phyloP scores from a whole-genome alignment of 2,888 invertebrate genomes.

The Sarcophaga subvicina region DNA sequence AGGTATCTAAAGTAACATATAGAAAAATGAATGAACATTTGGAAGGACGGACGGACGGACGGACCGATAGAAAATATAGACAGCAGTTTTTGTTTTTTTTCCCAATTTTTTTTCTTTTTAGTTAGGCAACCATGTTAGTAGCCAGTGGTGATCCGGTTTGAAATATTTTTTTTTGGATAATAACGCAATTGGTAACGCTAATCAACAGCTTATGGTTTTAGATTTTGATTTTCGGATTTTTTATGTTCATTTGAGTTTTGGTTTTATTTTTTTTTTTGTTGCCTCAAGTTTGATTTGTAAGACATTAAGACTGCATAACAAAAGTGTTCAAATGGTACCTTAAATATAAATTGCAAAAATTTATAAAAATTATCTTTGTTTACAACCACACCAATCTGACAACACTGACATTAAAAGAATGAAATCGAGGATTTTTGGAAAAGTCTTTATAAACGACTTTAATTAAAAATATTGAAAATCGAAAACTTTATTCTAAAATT shows the following conservation, averaged over 20 bases:
- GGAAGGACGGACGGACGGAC: background rate
- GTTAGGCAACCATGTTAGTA: constrained; percentile 65
- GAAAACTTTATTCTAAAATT: no score
- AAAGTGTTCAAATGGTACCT: constrained; percentile 47
- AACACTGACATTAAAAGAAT: constrained; percentile 11
- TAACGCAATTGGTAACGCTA: constrained; percentile 69
- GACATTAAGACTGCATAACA: constrained; percentile 10
- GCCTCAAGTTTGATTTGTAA: constrained; percentile 42
- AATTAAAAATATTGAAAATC: no score
- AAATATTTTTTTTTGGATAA: constrained; percentile 59
- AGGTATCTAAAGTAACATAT: background rate
- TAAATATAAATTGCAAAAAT: constrained; percentile 36
- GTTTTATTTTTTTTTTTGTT: constrained; percentile 37
- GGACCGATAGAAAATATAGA: constrained; percentile 17
- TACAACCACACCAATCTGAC: constrained; percentile 34
- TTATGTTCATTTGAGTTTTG: constrained; percentile 6
- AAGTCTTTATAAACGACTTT: no score
- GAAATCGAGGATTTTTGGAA: background rate
- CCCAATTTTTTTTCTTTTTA: constrained; percentile 33
- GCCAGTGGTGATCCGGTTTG: constrained; percentile 68
- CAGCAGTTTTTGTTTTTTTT: constrained; percentile 4
- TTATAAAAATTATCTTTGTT: constrained; percentile 31
- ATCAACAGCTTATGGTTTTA: constrained; percentile 68
- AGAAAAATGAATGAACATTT: background rate
- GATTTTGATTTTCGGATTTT: constrained; percentile 37